These are phyloP conservation scores for Coptodon bakossiorum DNA, from an alignment of 2,113 vertebrate genomes.

Conservation along the genomic window DNA sequence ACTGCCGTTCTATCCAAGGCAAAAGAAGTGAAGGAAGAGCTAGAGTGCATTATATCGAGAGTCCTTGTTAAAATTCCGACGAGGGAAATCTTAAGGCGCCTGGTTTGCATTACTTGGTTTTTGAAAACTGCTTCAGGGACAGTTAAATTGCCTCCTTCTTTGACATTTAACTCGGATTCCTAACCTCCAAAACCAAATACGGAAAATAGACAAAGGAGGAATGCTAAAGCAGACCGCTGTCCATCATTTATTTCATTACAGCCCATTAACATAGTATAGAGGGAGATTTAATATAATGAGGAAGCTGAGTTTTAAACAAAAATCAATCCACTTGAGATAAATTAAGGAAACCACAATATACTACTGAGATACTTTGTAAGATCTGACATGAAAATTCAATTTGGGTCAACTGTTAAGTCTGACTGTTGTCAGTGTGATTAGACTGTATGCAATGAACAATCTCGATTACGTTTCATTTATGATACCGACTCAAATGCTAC, in stretches of 20 bases:
- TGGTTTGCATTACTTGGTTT: constrained; percentile 53
- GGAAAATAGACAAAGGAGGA: constrained; percentile 43
- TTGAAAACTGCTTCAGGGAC: constrained; percentile 31
- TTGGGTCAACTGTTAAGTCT: neutral
- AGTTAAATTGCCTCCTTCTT: constrained; percentile 44
- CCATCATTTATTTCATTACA: constrained; percentile 53
- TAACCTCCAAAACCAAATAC: constrained; percentile 49
- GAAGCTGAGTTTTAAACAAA: constrained; percentile 18
- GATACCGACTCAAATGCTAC: neutral
- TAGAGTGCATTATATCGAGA: neutral
- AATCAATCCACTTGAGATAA: neutral
- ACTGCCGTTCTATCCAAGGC: neutral
- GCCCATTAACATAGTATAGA: constrained; percentile 30
- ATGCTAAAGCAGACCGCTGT: constrained; percentile 44
- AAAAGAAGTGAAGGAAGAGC: constrained; percentile 2
- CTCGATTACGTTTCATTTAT: neutral
- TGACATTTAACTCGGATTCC: constrained; percentile 37
- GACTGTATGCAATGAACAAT: neutral
- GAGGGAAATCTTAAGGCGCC: constrained; percentile 33
- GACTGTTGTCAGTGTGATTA: neutral
- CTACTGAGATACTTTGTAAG: neutral
- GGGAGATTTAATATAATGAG: constrained; percentile 8
- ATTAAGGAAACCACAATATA: neutral
- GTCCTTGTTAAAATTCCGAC: constrained; percentile 36
- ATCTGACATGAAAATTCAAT: neutral